Conservation (phyloP, 2,888 invertebrate genomes). For the Lycia hirtaria region DNA sequence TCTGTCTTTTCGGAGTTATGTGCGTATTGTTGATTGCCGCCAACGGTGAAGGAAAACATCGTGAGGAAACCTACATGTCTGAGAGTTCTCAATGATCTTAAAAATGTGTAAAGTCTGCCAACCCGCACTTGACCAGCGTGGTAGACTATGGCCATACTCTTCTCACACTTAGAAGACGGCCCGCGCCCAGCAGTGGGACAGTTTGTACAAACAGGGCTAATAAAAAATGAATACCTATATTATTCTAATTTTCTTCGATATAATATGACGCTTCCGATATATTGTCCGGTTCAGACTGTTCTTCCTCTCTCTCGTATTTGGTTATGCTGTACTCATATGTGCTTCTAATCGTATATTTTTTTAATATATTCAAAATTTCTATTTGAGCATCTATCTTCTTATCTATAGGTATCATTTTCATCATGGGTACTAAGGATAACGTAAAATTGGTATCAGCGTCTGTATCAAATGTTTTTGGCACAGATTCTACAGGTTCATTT, state of each 20-base stretch:
- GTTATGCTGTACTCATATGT: not conserved
- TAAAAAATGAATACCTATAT: too few relatives aligned
- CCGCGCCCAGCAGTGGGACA: too few relatives aligned
- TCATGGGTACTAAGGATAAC: constrained; percentile 21
- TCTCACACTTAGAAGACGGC: too few relatives aligned
- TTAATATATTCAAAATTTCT: constrained; percentile 18
- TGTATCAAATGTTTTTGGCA: constrained; percentile 1
- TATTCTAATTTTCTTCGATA: constrained; percentile 10
- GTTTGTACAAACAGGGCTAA: too few relatives aligned
- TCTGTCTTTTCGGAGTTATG: too few relatives aligned
- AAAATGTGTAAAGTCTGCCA: too few relatives aligned
- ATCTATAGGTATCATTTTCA: constrained; percentile 17
- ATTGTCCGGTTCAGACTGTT: not conserved
- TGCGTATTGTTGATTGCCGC: too few relatives aligned
- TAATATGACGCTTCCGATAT: constrained; percentile 13
- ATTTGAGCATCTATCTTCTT: constrained; percentile 30
- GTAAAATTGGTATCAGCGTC: constrained; percentile 26
- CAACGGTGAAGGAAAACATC: too few relatives aligned
- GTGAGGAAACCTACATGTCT: too few relatives aligned
- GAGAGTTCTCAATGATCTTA: too few relatives aligned
- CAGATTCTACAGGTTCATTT: not conserved
- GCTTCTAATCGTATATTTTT: constrained; percentile 10
- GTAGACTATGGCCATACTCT: too few relatives aligned
- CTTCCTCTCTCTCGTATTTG: constrained; percentile 17
- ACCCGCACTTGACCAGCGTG: too few relatives aligned